Evolutionary conservation across 2,113 vertebrate genomes (phyloP).

Genomic region (Rhinopithecus roxellana): DNA sequence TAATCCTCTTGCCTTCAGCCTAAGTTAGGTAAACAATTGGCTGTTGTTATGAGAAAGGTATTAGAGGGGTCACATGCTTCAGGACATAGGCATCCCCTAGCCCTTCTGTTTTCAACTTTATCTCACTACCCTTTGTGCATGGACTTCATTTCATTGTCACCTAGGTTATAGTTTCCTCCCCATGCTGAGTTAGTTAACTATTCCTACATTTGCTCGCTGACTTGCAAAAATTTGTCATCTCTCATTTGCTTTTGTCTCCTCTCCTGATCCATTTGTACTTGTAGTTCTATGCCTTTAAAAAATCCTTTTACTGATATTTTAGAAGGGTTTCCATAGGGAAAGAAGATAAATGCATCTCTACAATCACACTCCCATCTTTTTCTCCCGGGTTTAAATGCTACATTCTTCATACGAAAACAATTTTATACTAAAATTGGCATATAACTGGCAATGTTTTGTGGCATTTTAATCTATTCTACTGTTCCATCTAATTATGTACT

Average conservation of each 20-base stretch:
- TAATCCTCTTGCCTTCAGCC: not conserved
- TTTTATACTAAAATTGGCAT: constrained; percentile 32
- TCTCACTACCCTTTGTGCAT: not conserved
- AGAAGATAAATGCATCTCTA: not conserved
- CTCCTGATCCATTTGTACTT: not conserved
- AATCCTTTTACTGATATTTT: constrained; percentile 8
- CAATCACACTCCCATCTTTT: not conserved
- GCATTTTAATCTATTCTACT: constrained; percentile 29
- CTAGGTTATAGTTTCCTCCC: not conserved
- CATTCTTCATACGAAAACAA: constrained; percentile 22
- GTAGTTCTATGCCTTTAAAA: not conserved
- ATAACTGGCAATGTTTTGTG: constrained; percentile 47
- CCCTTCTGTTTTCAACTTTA: not conserved
- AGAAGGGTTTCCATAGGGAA: not conserved
- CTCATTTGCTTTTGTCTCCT: not conserved
- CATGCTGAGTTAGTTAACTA: not conserved
- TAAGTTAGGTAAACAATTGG: not conserved
- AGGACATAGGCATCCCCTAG: not conserved
- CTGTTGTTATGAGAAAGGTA: not conserved
- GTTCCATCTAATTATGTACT: constrained; percentile 45
- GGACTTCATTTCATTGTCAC: not conserved
- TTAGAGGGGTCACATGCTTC: not conserved
- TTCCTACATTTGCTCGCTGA: not conserved
- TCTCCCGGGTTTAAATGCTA: constrained; percentile 6
- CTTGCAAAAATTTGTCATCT: not conserved